phyloP scores from a whole-genome alignment of 1,140 invertebrate genomes.

The Rhagoletis zephyria region DNA sequence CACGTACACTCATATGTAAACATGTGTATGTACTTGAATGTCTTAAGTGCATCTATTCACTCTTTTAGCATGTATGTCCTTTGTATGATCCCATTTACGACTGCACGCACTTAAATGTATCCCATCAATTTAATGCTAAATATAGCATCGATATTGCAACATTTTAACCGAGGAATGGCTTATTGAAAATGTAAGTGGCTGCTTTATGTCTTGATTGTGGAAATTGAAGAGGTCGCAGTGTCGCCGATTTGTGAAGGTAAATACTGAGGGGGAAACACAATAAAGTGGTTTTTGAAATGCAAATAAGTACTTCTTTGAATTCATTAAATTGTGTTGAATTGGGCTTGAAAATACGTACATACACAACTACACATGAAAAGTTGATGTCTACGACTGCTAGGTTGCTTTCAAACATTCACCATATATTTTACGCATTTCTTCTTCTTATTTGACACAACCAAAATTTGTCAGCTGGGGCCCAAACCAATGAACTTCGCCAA shows the following conservation, averaged over 20 bases:
- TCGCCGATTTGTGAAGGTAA: slow-evolving; percentile 9
- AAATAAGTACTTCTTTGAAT: background rate
- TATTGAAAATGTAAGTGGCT: slow-evolving; percentile 35
- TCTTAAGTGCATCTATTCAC: background rate
- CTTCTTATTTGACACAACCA: too few species aligned
- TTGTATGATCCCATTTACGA: slow-evolving; percentile 27
- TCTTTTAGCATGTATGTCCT: background rate
- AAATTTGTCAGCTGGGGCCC: too few species aligned
- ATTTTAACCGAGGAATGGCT: slow-evolving; percentile 20
- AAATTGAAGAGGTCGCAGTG: slow-evolving; percentile 45
- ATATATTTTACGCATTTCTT: too few species aligned
- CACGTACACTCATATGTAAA: background rate
- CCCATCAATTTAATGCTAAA: slow-evolving; percentile 42
- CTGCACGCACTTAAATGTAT: background rate
- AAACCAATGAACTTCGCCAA: too few species aligned
- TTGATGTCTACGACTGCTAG: too few species aligned
- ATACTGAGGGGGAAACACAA: background rate
- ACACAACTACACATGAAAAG: background rate
- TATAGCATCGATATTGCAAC: slow-evolving; percentile 29
- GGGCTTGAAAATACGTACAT: background rate
- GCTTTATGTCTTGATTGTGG: slow-evolving; percentile 34
- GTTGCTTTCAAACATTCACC: too few species aligned
- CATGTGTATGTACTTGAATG: background rate
- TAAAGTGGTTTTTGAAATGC: background rate
- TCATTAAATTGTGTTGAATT: slow-evolving; percentile 24